Evolutionary conservation across 2,113 vertebrate genomes (phyloP), one percentile per base, ranked within the genome.

Genomic region (Seriola rivoliana): DNA sequence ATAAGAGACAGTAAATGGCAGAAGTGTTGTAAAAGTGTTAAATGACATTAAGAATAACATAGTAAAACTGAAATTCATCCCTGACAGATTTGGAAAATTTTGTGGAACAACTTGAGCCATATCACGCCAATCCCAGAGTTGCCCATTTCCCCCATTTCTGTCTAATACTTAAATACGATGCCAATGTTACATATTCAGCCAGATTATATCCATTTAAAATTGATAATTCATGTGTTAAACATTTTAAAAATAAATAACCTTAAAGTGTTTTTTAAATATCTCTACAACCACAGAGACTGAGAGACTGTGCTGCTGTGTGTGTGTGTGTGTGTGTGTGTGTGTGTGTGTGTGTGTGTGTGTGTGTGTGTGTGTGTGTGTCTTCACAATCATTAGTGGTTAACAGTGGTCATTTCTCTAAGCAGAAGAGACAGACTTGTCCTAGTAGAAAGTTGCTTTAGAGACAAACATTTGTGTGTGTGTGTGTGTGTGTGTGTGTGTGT

Each of bases 181-280:
- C 85, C 79, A 81, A 55, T 69, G 69, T 78, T 74, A 46, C 68
- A 85, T 69, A 81, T 55, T 76, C 67, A 81, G 81, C 86, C 89
- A 90, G 65, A 63, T 72, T 73, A 88, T 73, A 88, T 85, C 68
- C 60, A 80, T 70, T 82, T 77, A 16, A 83, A 74, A 89, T 91
- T 70, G 72, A 86, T 86, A 88, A 88, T 88, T 86, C 75, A 88
- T 85, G 78, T 63, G 65, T 82, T 88, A 87, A 87, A 82, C 85
- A 89, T 88, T 87, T 86, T 75, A 80, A 77, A 90, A 85, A 89
- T 75, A 82, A 87, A 87, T 88, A 78, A 82, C 73, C 74, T 74
- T 60, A 88, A 85, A 79, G 78, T 82, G 71, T 75, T 86, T 60
- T 89, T 71, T 68, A 83, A 85, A 90, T 80, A 85, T 87, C 67